A percentile compares a stretch with the other conserved stretches of the same genome.
phyloP scores from a whole-genome alignment of 2,888 invertebrate species.

The Drosophila antonietae region DNA sequence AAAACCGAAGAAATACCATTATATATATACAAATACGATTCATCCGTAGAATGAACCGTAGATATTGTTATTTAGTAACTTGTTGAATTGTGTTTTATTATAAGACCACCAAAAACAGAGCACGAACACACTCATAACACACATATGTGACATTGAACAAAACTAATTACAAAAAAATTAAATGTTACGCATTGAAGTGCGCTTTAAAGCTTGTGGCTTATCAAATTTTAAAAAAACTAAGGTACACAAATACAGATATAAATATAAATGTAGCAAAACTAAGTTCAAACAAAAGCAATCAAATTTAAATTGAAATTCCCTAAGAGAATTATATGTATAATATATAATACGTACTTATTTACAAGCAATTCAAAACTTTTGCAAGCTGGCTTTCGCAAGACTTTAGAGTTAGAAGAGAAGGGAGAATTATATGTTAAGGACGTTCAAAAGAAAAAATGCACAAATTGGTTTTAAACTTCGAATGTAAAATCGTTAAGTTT shows the following conservation, averaged over 20 bases:
- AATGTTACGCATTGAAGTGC: conserved; percentile 69
- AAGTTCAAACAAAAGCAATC: conserved; percentile 74
- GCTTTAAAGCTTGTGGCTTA: conserved; percentile 79
- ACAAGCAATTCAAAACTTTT: conserved; percentile 57
- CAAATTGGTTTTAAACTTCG: conserved; percentile 75
- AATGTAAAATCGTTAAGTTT: conserved; percentile 63
- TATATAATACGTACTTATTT: conserved; percentile 21
- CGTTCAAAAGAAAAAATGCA: conserved; percentile 63
- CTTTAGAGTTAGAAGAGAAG: conserved; percentile 30
- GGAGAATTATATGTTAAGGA: conserved; percentile 31
- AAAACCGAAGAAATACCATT: conserved; percentile 12
- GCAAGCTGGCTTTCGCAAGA: conserved; percentile 72
- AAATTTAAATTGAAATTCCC: conserved; percentile 61
- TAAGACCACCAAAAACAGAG: conserved; percentile 30
- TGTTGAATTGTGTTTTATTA: conserved; percentile 73
- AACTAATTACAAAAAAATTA: conserved; percentile 16
- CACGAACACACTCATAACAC: conserved; percentile 16
- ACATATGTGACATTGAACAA: background rate
- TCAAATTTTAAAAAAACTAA: conserved; percentile 32
- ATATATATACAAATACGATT: conserved; percentile 18
- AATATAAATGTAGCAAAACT: conserved; percentile 44
- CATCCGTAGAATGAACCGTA: conserved; percentile 24
- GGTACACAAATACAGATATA: conserved; percentile 34
- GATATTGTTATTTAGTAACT: conserved; percentile 72
- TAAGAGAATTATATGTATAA: conserved; percentile 32